Evolutionary conservation across 1,140 invertebrate species (phyloP), one percentile per base, ranked within the genome.

Genomic region (Amyelois transitella): DNA sequence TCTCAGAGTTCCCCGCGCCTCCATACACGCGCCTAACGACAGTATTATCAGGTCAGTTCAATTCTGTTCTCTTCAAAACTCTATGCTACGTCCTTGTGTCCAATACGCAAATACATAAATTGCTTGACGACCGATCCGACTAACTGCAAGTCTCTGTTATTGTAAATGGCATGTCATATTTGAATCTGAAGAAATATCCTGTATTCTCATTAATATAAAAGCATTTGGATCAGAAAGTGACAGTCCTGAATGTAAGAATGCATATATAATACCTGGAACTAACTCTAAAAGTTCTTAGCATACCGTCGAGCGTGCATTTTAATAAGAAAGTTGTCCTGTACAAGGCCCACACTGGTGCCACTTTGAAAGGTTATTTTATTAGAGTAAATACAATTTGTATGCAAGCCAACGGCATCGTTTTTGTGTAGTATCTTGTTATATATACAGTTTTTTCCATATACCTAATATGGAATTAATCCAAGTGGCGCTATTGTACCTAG

Each of bases 1-100:
- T 5, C 69, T 76, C 1, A 64, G 86, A 49, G 61, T 77, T 0
- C 82, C 81, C 0, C 73, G 88, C 1, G 66, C 83, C n/a, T 88
- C 88, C 5, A 73, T 94, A 61, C 92, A 93, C 72, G 91, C 90
- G 20, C 93, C 92, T 32, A 94, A 94, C 79, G 93, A 95, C 60
- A 92, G 90, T 68, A 78, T 94, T 48, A 91, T 93, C 72, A 93
- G 92, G 92, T 93, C 80, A 89, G 77, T 75, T 20, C 7, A 14
- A 38, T 38, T 14, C 12, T 38, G 1, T 38, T 43, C 14, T 7
- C 21, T n/a, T 38, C 14, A 38, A 14, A 48, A 19, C 43, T 18
- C 8, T 45, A 2, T 44, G 51, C 50, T 43, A 53, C 20, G 44
- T 55, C 17, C 20, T 12, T 60, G 51, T 57, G 20, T 43, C 20